Base-by-base conservation (phyloP, 2,797 vertebrate genomes). In the Erethizon dorsatum region DNA sequence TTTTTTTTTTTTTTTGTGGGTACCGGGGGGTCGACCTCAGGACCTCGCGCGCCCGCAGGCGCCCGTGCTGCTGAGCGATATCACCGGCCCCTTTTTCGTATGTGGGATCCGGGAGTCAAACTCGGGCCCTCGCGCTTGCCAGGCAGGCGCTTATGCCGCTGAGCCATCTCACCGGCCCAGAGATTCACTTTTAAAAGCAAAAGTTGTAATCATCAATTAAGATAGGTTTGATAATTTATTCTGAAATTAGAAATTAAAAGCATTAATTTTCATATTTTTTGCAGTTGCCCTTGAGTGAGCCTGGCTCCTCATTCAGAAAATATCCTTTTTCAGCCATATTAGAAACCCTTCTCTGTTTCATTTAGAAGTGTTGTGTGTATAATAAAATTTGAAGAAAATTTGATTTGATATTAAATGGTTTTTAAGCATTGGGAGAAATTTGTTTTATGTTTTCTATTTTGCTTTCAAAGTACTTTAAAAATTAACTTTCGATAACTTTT, bases 181-280 rank as follows among this genome's bases (percentile, higher is more conserved):
- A n/a, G n/a, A n/a, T n/a, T n/a, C n/a, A 13, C 2, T 91, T 97
- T 80, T 86, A 41, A 94, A 97, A 92, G 6, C 65, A 3, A 2
- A 59, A 96, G 94, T 69, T 88, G 5, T 86, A 96, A 84, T 95
- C 37, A 14, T 8, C 94, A 77, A 78, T 41, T 71, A 0, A 85
- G 4, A 22, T 0, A n/a, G 1, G 90, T 22, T 79, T 94, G 3
- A 82, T 97, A 3, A 79, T 9, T 94, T 83, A 78, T 61, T 52
- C 9, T 26, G 63, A 26, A 78, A 79, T 87, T 59, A 61, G 31
- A 93, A 63, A 15, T 69, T 54, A 2, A 61, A 89, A 85, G 69
- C 28, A 56, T 56, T 93, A 59, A 50, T 89, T 90, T 92, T 61
- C 10, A 5, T 63, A n/a, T 89, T 82, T 6, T 67, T 86, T 82